phyloP scores from a whole-genome alignment of 2,113 vertebrate species.

The Pelecanus crispus region DNA sequence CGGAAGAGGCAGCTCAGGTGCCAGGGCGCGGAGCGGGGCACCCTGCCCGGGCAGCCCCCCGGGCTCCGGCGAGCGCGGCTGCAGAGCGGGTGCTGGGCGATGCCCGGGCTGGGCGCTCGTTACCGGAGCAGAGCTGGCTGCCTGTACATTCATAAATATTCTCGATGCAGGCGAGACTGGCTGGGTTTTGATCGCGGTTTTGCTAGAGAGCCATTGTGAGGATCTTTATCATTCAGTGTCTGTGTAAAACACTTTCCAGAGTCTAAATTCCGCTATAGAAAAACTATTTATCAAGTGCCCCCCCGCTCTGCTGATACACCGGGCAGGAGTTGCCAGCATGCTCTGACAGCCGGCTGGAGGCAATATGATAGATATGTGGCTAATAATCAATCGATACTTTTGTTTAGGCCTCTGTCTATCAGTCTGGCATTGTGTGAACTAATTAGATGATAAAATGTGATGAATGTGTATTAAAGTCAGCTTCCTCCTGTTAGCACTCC shows the following conservation, averaged over 20 bases:
- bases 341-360: conserved; percentile 62
- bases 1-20: fast-evolving
- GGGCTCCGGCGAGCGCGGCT: fast-evolving
- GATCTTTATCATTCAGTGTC: conserved; percentile 40
- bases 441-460: conserved; percentile 99
- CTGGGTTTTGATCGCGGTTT: conserved; percentile 5
- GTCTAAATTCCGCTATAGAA: conserved; percentile 60
- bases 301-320: conserved; percentile 60
- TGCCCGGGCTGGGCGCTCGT: neutral
- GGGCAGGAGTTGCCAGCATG: conserved; percentile 62
- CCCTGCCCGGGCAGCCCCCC: neutral
- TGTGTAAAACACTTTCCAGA: conserved; percentile 52
- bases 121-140: neutral
- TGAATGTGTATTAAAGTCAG: conserved; percentile 93
- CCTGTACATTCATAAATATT: neutral
- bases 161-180: neutral
- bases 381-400: conserved; percentile 89
- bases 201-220: conserved; percentile 19
- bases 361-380: conserved; percentile 90
- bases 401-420: conserved; percentile 80
- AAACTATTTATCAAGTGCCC: conserved; percentile 67
- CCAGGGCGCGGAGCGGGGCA: neutral
- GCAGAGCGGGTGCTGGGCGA: neutral
- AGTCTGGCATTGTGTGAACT: conserved; percentile 85
- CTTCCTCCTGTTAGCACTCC: conserved; percentile 81